Conservation (phyloP, 2,113 vertebrate genomes). For the Thamnaconus septentrionalis region DNA sequence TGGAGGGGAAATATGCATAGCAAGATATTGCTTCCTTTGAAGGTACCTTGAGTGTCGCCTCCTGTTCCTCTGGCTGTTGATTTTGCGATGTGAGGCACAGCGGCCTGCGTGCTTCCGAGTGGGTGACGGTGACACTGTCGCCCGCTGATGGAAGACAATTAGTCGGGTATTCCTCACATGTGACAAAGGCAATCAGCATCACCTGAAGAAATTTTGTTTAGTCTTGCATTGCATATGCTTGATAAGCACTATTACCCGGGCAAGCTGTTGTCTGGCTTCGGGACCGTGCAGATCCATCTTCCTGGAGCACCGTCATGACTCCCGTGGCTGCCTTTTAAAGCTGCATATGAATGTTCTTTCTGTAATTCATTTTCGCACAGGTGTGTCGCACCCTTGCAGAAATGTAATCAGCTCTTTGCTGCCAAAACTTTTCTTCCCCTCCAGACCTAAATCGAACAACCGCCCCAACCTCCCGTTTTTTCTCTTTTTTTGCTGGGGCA, state of each 20-base stretch:
- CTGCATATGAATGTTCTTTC: constrained; percentile 30
- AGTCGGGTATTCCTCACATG: constrained; percentile 67
- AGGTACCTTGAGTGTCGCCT: constrained; percentile 58
- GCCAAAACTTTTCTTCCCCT: constrained; percentile 4
- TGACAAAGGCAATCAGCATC: constrained; percentile 66
- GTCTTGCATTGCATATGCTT: constrained; percentile 62
- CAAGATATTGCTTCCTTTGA: constrained; percentile 71
- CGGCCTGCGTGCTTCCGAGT: constrained; percentile 34
- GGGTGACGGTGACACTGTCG: constrained; percentile 62
- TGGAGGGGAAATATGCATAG: constrained; percentile 68
- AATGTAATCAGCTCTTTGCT: constrained; percentile 17
- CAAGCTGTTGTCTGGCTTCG: constrained; percentile 19
- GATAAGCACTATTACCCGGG: constrained; percentile 59
- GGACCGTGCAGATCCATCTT: constrained; percentile 30
- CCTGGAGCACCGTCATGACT: constrained; percentile 44
- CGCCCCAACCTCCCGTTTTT: not conserved
- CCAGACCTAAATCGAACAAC: not conserved
- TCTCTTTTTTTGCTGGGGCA: not conserved
- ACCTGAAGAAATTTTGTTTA: constrained; percentile 49
- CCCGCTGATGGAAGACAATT: constrained; percentile 46
- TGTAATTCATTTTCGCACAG: constrained; percentile 47
- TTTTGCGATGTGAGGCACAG: constrained; percentile 47
- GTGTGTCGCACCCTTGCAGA: constrained; percentile 4
- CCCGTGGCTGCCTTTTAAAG: constrained; percentile 22
- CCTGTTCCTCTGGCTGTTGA: constrained; percentile 44